phyloP scores from a whole-genome alignment of 2,113 vertebrate genomes.

The Lampris megalopsis region DNA sequence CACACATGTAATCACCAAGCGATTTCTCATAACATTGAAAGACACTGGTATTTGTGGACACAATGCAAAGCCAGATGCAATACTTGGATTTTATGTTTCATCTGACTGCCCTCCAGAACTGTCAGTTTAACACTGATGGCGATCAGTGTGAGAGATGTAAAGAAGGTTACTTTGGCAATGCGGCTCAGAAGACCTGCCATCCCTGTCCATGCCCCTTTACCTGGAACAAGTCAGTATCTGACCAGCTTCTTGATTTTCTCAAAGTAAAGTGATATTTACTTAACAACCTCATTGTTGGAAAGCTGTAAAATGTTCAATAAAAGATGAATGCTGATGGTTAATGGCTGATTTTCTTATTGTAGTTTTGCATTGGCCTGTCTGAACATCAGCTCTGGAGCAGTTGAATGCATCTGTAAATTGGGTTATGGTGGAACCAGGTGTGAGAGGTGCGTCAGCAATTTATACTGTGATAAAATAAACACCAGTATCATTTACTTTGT shows the following conservation, averaged over 20 bases:
- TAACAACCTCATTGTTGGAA: no score
- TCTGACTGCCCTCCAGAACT: constrained; percentile 77
- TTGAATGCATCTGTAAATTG: constrained; percentile 86
- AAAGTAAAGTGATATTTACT: no score
- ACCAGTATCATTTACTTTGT: neutral
- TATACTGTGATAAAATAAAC: neutral
- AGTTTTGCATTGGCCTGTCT: constrained; percentile 89
- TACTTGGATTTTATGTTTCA: constrained; percentile 4
- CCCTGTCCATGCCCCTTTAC: constrained; percentile 85
- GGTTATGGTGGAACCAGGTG: constrained; percentile 86
- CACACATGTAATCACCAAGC: neutral
- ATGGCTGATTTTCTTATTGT: constrained; percentile 6
- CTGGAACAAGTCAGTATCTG: constrained; percentile 82
- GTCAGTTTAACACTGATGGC: constrained; percentile 84
- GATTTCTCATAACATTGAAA: no score
- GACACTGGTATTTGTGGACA: neutral
- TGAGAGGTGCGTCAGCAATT: constrained; percentile 80
- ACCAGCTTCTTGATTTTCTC: neutral
- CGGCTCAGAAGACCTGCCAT: constrained; percentile 79
- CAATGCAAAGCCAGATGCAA: neutral
- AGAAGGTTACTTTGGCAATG: constrained; percentile 86
- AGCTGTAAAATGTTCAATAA: neutral
- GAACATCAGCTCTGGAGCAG: constrained; percentile 67
- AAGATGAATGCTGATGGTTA: neutral
- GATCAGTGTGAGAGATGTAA: constrained; percentile 86